phyloP scores from a whole-genome alignment of 2,797 vertebrate genomes.

The Melopsittacus undulatus region DNA sequence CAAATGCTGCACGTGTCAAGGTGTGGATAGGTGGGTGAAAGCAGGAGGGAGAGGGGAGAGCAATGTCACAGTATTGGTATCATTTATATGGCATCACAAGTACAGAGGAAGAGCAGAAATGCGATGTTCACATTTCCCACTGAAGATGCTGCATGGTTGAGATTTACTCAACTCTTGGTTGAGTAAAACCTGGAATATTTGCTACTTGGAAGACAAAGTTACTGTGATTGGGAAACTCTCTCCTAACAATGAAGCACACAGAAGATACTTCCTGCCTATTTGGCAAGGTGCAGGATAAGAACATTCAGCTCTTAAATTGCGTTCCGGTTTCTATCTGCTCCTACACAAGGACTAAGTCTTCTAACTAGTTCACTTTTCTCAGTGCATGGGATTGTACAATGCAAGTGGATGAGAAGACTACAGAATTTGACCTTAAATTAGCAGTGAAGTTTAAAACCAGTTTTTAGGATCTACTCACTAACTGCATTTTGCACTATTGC shows the following conservation, averaged over 20 bases:
- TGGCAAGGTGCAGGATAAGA: background rate
- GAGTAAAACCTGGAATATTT: background rate
- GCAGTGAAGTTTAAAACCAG: background rate
- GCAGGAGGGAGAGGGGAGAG: background rate
- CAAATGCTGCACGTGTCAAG: background rate
- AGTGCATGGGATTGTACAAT: background rate
- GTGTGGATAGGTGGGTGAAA: background rate
- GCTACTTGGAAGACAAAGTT: background rate
- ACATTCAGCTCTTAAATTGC: background rate
- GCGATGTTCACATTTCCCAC: background rate
- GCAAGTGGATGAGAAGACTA: background rate
- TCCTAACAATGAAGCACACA: background rate
- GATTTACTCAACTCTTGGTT: background rate
- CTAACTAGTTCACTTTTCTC: background rate
- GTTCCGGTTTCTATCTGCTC: background rate
- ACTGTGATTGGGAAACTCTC: background rate
- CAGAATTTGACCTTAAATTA: background rate
- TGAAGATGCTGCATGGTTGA: background rate
- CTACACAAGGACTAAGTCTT: background rate
- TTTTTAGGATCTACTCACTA: background rate
- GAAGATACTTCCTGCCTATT: background rate
- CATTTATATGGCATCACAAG: background rate
- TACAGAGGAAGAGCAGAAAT: background rate
- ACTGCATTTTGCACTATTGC: background rate
- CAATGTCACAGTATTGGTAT: background rate